Base-by-base conservation (phyloP, 2,113 vertebrate genomes). In the Pterocles burchelli region DNA sequence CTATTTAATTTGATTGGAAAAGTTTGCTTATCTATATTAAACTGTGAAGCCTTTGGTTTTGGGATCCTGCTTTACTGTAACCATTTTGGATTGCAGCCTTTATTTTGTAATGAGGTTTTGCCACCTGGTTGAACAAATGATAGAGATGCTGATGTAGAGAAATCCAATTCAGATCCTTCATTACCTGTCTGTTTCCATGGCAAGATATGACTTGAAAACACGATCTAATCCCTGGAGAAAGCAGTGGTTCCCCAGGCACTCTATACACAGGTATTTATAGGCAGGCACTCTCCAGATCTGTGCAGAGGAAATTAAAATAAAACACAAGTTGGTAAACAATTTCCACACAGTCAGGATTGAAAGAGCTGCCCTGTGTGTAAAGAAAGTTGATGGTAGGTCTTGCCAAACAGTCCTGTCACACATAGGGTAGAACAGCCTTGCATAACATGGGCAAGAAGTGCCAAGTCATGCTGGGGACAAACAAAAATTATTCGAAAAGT, bases 221-320 rank as follows among this genome's bases (percentile, higher is more conserved):
- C 3, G 1, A 62, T 55, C 67, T 83, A 75, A 15, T 43, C 55
- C 51, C 55, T 55, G 67, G 66, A 86, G 88, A 89, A 93, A 88
- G 86, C 22, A 19, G 29, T 49, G 51, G 36, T 59, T 93, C 63
- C 45, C 51, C 51, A 89, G 77, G 51, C 43, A 79, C 34, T 51
- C 31, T 63, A 3, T n/a, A 71, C 88, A 65, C 22, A 55, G 65
- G 9, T 81, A 74, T 78, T 81, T 92, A 55, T 48, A 59, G 90
- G 38, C 65, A 90, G 59, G 24, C 28, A 17, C 36, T 76, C 21
- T 93, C 62, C 92, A 83, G 78, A 79, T 79, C 71, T 54, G 58
- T 46, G 63, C 71, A 91, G 82, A 79, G 72, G 72, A 90, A 94
- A 86, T 71, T 7, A 80, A 95, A 96, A 81, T 52, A 74, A 78